Base-by-base conservation (phyloP, 2,888 invertebrate genomes). In the Nomada hirtipes region DNA sequence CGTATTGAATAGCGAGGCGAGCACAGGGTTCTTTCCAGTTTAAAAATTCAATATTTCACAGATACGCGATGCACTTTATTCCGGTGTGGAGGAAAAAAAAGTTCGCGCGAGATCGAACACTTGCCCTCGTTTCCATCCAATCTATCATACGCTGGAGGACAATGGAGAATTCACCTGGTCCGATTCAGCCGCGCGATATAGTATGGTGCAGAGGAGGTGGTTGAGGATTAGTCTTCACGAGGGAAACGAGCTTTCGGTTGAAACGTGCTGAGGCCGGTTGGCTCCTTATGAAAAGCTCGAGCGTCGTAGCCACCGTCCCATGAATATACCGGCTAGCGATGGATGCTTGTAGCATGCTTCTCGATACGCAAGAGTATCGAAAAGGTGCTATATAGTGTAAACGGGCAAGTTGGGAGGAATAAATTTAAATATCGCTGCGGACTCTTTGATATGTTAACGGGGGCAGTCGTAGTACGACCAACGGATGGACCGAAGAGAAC, bases 371-470 rank as follows among this genome's bases (percentile, higher is more conserved):
- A 83, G 79, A 79, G 71, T 72, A 68, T 82, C 61, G 78, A 68
- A 64, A 81, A 50, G 68, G 52, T n/a, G 36, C 57, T 44, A 61
- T 59, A 52, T 55, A 70, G 71, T 11, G 47, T 52, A 68, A 68
- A 65, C 10, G 63, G 26, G 23, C 42, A 18, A 4, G 64, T 65
- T 29, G 64, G 70, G 70, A 80, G 84, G 90, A 91, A 92, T 92
- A 92, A 92, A 93, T 93, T 93, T 92, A 91, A 92, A 93, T 92
- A 92, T 89, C 89, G 85, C 86, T 79, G 76, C 68, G 78, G 86
- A 53, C 83, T 87, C 92, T 93, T 93, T 93, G 93, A 93, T 92
- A 93, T 93, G 93, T 91, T 93, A 93, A 93, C 90, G 89, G 91
- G 89, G 88, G 85, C 83, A 85, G 79, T 84, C 79, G 63, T 61